A percentile compares a stretch with the other conserved stretches of the same genome.
phyloP scores from a whole-genome alignment of 64 coral and sea anemone genomes.

The Pocillopora verrucosa region DNA sequence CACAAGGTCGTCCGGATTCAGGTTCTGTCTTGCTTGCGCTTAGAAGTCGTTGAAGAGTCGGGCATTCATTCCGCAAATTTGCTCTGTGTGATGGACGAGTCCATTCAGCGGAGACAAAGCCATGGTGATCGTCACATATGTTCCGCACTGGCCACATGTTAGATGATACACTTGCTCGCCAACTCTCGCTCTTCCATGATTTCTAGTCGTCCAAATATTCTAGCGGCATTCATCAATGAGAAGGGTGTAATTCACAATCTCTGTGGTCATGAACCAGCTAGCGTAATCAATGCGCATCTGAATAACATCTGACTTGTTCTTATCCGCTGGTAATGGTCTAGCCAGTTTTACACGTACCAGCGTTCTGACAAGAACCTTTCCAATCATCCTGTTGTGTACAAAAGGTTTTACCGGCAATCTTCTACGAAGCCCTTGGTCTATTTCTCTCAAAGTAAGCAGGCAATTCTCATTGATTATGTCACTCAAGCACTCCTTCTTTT shows the following conservation, averaged over 20 bases:
- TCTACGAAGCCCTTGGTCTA: conserved; percentile 42
- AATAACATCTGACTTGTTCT: conserved; percentile 39
- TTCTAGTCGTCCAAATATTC: conserved; percentile 35
- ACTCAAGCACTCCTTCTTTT: conserved; percentile 46
- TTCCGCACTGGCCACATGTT: background rate
- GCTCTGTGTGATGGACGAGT: background rate
- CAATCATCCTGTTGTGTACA: background rate
- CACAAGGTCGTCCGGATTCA: conserved; percentile 12
- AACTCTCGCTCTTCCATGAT: conserved; percentile 3
- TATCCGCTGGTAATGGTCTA: conserved; percentile 24
- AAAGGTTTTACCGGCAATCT: conserved; percentile 27
- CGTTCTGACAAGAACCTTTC: conserved; percentile 23
- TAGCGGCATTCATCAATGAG: conserved; percentile 48
- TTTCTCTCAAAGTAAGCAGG: conserved; percentile 37
- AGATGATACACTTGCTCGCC: background rate
- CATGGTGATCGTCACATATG: background rate
- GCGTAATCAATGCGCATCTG: background rate
- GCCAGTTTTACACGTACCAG: conserved; percentile 28
- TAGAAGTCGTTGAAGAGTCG: conserved; percentile 15
- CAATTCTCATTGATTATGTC: conserved; percentile 36
- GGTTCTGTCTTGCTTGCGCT: background rate
- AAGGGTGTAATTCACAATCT: background rate
- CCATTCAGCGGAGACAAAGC: background rate
- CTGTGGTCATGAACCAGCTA: conserved; percentile 17
- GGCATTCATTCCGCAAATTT: conserved; percentile 28